Percentiles rank a stretch among this genome's conserved stretches.
Evolutionary conservation across 1,140 invertebrate species (phyloP).

Genomic region (Drosophila repletoides): DNA sequence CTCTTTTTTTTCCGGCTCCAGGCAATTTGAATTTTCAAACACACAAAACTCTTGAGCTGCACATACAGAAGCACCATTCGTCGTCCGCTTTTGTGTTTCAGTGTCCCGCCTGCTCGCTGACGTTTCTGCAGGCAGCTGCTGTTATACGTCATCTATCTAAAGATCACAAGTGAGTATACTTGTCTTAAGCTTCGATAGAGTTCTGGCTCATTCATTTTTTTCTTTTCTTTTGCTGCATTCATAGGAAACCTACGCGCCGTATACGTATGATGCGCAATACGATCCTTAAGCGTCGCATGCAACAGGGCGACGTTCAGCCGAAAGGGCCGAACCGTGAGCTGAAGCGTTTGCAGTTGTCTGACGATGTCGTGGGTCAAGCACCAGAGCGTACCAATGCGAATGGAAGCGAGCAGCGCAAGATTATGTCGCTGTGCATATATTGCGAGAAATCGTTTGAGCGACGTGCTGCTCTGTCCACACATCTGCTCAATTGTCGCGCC

Average conservation of each 20-base stretch:
- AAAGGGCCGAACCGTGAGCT: constrained; percentile 73
- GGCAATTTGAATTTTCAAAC: constrained; percentile 87
- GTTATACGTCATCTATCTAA: constrained; percentile 89
- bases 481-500: constrained; percentile 84
- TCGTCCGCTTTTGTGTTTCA: constrained; percentile 86
- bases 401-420: constrained; percentile 59
- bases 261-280: constrained; percentile 78
- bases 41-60: constrained; percentile 87
- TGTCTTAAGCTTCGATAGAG: neutral
- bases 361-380: constrained; percentile 54
- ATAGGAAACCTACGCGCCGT: constrained; percentile 73
- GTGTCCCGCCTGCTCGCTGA: constrained; percentile 87
- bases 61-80: constrained; percentile 87
- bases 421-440: constrained; percentile 84
- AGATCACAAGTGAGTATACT: constrained; percentile 84
- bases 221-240: neutral
- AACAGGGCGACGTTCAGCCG: constrained; percentile 65
- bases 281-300: constrained; percentile 68
- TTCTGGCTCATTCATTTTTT: too few relatives aligned
- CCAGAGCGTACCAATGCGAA: constrained; percentile 35
- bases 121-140: constrained; percentile 87
- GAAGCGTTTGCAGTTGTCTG: constrained; percentile 63
- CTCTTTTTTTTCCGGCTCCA: constrained; percentile 51
- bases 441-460: constrained; percentile 87
- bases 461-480: constrained; percentile 86